These are phyloP conservation scores for Rhopalosiphum nymphaeae DNA, from an alignment of 2,888 invertebrate genomes.

Conservation along the genomic window DNA sequence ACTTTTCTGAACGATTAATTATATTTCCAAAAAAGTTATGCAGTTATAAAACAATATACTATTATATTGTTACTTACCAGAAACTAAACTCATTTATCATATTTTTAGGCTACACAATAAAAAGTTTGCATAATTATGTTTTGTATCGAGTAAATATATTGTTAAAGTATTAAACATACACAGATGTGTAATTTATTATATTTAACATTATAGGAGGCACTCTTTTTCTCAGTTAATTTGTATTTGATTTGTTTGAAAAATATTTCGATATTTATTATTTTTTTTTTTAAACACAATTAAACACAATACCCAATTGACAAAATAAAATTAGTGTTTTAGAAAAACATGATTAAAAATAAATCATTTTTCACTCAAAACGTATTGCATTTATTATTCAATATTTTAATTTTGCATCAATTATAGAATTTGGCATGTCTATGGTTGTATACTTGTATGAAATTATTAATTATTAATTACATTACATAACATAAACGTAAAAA, in stretches of 20 bases:
- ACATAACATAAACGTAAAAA: background rate
- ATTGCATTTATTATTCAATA: background rate
- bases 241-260: background rate
- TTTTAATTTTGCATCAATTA: background rate
- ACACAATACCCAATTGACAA: background rate
- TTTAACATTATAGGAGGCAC: background rate
- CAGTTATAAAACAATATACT: background rate
- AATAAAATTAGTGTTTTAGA: background rate
- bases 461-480: background rate
- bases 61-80: background rate
- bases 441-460: background rate
- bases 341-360: background rate
- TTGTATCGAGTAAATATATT: background rate
- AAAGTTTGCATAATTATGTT: background rate
- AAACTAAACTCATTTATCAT: slow-evolving; percentile 24
- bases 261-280: background rate
- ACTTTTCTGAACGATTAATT: background rate
- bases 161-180: background rate
- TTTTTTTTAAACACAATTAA: background rate
- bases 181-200: background rate
- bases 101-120: background rate
- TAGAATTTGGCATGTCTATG: background rate
- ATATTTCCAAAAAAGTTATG: background rate
- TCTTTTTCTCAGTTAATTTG: background rate
- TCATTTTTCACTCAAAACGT: background rate